Evolutionary conservation across 1,140 invertebrate species (phyloP), one percentile per base, ranked within the genome.

Genomic region (Drosophila varians): DNA sequence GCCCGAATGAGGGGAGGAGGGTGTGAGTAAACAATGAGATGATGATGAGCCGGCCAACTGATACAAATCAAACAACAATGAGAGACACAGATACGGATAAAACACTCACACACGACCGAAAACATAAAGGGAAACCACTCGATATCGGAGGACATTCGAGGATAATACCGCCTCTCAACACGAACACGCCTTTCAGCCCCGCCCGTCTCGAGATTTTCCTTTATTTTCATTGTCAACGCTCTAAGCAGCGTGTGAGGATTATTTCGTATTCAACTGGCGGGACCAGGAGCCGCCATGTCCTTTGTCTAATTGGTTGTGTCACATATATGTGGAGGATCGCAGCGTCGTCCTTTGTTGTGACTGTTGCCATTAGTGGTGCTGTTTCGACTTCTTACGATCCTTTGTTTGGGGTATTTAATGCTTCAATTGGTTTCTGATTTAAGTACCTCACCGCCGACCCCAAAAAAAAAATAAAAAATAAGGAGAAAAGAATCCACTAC

Each of bases 211-310:
- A 5, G 43, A 21, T 66, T 66, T 66, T 36, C 36, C 62, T 55
- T 40, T 16, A 42, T 55, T 19, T 66, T 61, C 71, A 83, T 84
- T 84, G 76, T 76, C 72, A 80, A 45, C 66, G 62, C 54, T 80
- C 80, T 86, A 86, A 86, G 82, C 62, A 89, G 75, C 69, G 84
- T 86, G 86, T 71, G 86, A 86, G 80, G 74, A 89, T 86, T 86
- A 86, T 61, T 71, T 70, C 51, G 48, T 72, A 84, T 86, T 86
- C 79, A 64, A 72, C 38, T 53, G 46, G 68, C 48, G 60, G 65
- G 51, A 49, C 73, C 48, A 62, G 58, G 51, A 46, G 49, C 74
- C 56, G 62, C 62, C 76, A 76, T 76, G 77, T 86, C 77, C 36
- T 80, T 73, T 74, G 77, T 82, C 69, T 86, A 86, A 87, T 87